These are phyloP conservation scores for Callopanchax toddi DNA, from an alignment of 2,113 vertebrate genomes.

Conservation along the genomic window DNA sequence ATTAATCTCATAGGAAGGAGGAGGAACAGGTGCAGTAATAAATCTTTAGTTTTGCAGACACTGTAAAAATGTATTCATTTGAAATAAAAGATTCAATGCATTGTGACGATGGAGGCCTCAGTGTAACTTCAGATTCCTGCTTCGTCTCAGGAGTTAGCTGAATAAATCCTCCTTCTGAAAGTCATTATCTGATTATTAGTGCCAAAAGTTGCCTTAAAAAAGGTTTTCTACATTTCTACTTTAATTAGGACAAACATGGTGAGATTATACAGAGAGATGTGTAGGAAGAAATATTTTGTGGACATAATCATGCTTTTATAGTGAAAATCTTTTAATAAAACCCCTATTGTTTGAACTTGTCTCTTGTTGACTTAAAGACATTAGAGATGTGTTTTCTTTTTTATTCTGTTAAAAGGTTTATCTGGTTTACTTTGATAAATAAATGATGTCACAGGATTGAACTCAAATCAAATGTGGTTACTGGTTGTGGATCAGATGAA, in stretches of 20 bases:
- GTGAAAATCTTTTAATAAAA: not conserved
- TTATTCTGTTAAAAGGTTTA: not conserved
- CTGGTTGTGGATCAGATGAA: no score
- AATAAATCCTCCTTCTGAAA: no score
- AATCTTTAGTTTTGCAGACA: not conserved
- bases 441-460: no score
- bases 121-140: not conserved
- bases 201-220: no score
- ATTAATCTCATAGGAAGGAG: not conserved
- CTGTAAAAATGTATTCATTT: not conserved
- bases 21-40: constrained; percentile 2
- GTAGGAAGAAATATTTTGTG: no score
- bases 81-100: not conserved
- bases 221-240: no score
- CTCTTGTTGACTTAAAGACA: not conserved
- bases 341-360: not conserved
- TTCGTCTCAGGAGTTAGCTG: not conserved
- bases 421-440: no score
- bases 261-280: no score
- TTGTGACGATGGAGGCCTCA: no score
- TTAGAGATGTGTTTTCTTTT: not conserved
- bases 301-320: not conserved
- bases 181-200: no score
- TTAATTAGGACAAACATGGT: no score
- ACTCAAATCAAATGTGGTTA: no score